Evolutionary conservation across 2,797 vertebrate species (phyloP).

Genomic region (Crenichthys baileyi): DNA sequence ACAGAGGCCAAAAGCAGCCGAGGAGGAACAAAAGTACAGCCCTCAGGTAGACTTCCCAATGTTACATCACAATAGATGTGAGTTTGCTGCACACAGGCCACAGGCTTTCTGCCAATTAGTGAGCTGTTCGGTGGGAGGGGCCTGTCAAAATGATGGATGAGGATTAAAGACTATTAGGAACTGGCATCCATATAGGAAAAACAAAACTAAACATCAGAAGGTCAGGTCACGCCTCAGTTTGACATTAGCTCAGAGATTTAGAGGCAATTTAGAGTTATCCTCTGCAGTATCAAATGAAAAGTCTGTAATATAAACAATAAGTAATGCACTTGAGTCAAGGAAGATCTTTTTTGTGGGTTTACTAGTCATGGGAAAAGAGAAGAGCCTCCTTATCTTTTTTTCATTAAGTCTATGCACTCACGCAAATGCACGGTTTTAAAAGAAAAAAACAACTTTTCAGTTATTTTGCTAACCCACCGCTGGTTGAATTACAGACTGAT

Average conservation of each 20-base stretch:
- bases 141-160: slow-evolving; percentile 63
- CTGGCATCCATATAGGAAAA: slow-evolving; percentile 24
- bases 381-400: slow-evolving; percentile 13
- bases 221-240: slow-evolving; percentile 47
- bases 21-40: slow-evolving; percentile 60
- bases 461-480: background rate
- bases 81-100: slow-evolving; percentile 64
- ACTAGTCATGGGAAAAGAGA: background rate
- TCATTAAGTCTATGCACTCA: slow-evolving; percentile 11
- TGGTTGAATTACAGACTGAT: background rate
- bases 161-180: slow-evolving; percentile 68
- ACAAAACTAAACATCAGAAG: slow-evolving; percentile 38
- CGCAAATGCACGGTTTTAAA: background rate
- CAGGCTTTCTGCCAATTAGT: slow-evolving; percentile 69
- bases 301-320: background rate
- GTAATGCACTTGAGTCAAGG: background rate
- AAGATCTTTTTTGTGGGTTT: background rate
- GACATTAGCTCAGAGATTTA: slow-evolving; percentile 10
- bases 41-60: slow-evolving; percentile 62
- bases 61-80: slow-evolving; percentile 70
- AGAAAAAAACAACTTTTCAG: background rate
- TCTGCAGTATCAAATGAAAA: background rate
- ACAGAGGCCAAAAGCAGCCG: slow-evolving; percentile 51
- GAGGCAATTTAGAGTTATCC: slow-evolving; percentile 11
- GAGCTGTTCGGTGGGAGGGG: slow-evolving; percentile 56